A percentile compares a stretch with the other conserved stretches of the same genome.
phyloP scores from a whole-genome alignment of 92 coral and sea anemone genomes.

The Diadumene lineata region DNA sequence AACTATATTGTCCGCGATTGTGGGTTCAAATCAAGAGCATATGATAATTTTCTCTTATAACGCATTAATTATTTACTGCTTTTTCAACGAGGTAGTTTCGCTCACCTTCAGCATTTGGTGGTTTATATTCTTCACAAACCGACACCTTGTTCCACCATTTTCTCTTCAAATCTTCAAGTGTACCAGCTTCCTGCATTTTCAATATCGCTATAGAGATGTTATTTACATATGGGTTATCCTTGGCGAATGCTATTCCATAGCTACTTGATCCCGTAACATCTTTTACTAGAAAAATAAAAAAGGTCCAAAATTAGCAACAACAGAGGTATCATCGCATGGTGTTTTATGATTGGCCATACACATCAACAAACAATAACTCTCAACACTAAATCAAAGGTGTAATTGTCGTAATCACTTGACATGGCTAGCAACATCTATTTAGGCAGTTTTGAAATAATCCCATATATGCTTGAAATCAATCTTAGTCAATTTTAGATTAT shows the following conservation, averaged over 20 bases:
- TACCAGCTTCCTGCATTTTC: constrained; percentile 40
- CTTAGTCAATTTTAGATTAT: too few species aligned
- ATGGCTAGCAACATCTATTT: too few species aligned
- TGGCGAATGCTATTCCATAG: constrained; percentile 41
- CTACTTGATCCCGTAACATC: constrained; percentile 38
- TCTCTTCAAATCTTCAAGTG: constrained; percentile 34
- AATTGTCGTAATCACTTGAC: too few species aligned
- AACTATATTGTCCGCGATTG: too few species aligned
- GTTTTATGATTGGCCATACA: too few species aligned
- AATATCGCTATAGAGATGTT: constrained; percentile 48
- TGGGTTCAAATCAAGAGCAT: too few species aligned
- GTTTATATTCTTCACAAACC: constrained; percentile 1
- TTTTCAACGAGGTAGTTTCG: background rate
- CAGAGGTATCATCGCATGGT: too few species aligned
- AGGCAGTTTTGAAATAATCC: too few species aligned
- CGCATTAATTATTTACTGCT: too few species aligned
- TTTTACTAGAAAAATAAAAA: constrained; percentile 15
- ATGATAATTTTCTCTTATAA: background rate
- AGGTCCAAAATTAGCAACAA: background rate
- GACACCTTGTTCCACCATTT: constrained; percentile 42
- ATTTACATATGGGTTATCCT: constrained; percentile 35
- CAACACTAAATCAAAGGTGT: too few species aligned
- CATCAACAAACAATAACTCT: too few species aligned
- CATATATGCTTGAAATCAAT: too few species aligned
- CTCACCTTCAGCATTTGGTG: constrained; percentile 28